Percentiles rank a stretch among this genome's conserved stretches.
Conservation (phyloP, 2,113 vertebrate genomes). For the Penelope pileata region DNA sequence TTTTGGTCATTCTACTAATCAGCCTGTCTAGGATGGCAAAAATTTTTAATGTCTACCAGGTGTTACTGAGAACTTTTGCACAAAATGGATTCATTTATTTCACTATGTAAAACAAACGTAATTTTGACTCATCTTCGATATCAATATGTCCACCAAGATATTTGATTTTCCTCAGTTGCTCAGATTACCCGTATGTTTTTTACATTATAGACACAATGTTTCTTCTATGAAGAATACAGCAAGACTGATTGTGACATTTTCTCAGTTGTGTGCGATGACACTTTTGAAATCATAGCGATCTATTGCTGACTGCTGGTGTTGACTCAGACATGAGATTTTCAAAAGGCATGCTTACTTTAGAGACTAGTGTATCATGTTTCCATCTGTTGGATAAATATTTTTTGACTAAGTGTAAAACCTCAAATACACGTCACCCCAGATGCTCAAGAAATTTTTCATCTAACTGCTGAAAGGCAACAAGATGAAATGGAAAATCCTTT, state of each 20-base stretch:
- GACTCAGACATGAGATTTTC: constrained; percentile 49
- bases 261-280: neutral
- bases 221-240: neutral
- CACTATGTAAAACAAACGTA: neutral
- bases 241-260: constrained; percentile 47
- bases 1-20: neutral
- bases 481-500: neutral
- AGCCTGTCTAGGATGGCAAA: neutral
- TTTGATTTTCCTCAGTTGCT: constrained; percentile 46
- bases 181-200: constrained; percentile 15
- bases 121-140: constrained; percentile 10
- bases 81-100: neutral
- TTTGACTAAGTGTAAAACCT: constrained; percentile 47
- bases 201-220: neutral
- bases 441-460: constrained; percentile 18
- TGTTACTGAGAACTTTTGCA: neutral
- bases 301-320: constrained; percentile 16
- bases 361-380: constrained; percentile 44
- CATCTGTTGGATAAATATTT: constrained; percentile 62
- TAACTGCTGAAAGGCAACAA: neutral
- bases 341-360: constrained; percentile 35
- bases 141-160: neutral
- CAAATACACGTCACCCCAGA: neutral
- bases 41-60: neutral
- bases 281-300: neutral